These are phyloP conservation scores for Elanus axillaris DNA, from an alignment of 2,113 vertebrate genomes.

Conservation along the genomic window DNA sequence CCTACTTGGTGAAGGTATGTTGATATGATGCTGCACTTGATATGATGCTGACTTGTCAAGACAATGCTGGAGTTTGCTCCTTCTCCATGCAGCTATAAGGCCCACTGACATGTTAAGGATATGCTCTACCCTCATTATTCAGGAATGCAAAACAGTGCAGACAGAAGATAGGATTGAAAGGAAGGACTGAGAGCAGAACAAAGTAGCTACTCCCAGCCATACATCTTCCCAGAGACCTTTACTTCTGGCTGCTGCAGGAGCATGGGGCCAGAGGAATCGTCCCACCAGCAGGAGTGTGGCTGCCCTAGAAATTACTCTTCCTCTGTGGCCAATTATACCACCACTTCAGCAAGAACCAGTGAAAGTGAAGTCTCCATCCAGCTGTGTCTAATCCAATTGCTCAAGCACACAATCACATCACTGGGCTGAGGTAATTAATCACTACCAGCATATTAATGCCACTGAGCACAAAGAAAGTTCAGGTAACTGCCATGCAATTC, in stretches of 20 bases:
- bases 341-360: neutral
- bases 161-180: neutral
- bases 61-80: neutral
- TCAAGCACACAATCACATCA: constrained; percentile 36
- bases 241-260: neutral
- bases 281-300: neutral
- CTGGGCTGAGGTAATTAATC: constrained; percentile 24
- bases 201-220: neutral
- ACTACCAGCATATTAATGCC: neutral
- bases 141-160: neutral
- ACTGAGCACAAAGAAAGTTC: neutral
- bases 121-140: neutral
- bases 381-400: constrained; percentile 42
- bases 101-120: neutral
- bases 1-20: neutral
- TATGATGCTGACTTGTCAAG: constrained; percentile 35
- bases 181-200: neutral
- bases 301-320: neutral
- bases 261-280: neutral
- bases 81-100: neutral
- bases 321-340: neutral
- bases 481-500: neutral
- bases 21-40: neutral
- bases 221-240: neutral
- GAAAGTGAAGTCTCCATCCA: constrained; percentile 14